Evolutionary conservation across 2,113 vertebrate species (phyloP), one percentile per base, ranked within the genome.

Genomic region (Spea bombifrons): DNA sequence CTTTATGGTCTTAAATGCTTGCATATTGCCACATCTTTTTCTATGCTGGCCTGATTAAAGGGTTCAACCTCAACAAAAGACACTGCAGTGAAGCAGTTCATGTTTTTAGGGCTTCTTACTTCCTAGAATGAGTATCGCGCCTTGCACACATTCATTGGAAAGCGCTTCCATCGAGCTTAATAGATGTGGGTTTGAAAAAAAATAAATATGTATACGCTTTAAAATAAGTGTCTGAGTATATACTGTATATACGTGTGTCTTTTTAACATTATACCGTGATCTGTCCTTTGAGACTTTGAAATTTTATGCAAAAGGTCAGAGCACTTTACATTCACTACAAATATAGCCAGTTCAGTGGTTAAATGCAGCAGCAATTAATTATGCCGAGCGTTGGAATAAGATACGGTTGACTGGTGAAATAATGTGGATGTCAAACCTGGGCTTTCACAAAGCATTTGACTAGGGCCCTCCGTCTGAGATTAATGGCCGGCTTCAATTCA

Each of bases 301-400:
- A 74, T 80, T 76, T 80, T 80, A 80, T 80, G 78, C 78, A 80
- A 80, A 80, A 80, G 78, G 78, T 80, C 78, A 80, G 78, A 80
- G 78, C 78, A 68, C 78, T 80, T 68, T 80, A 61, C 78, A 80
- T 74, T 71, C 78, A 44, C 50, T 74, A 68, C 78, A 74, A 68
- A 74, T 68, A 74, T 61, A 67, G 78, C 78, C 78, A 80, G 78
- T 80, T 80, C 78, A 80, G 78, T 80, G 78, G 78, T 80, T 80
- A 80, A 80, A 74, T n/a, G 78, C 78, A 74, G 78, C 8, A 74
- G 78, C 78, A 59, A 80, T 80, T 80, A 80, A 80, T 80, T 80
- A 80, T 63, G 78, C 71, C 6, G 64, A 30, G 71, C 78, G 78
- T 68, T 74, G 71, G 78, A 73, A 80, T 80, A 68, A 74, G 78